Base-by-base conservation (phyloP, 2,797 vertebrate species). In the Gorsachius magnificus region DNA sequence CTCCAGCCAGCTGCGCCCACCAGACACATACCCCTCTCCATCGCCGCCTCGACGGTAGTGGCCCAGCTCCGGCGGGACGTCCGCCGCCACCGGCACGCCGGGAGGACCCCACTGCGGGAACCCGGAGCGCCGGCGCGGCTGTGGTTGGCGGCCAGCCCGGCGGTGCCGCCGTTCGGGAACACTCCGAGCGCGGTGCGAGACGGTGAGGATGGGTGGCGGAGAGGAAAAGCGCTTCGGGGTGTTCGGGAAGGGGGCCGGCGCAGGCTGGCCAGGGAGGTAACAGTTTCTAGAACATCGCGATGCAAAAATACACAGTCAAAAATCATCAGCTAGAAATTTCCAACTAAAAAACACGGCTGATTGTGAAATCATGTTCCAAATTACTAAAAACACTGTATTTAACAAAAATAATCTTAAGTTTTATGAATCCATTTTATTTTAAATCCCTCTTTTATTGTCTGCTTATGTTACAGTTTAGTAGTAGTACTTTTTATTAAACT, bases 351-450 rank as follows among this genome's bases (percentile, higher is more conserved):
- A 58, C 89, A 94, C 24, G 68, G 82, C 85, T 96, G 96, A 96
- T 96, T 95, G 93, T 95, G 91, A 97, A 98, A 96, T 96, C 96
- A 95, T 95, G 95, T 96, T 97, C 87, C 96, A 92, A 94, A 96
- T 93, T 94, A 92, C 95, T 97, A 97, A 98, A 96, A 98, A 93
- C 95, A 97, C 95, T 98, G 94, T 91, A 96, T 94, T 98, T 97
- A 97, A 97, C 94, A 97, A 97, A 96, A 95, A 94, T 89, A 96
- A 96, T 97, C 96, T 97, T 96, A 97, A 95, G 97, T 97, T 97
- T 97, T 97, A 95, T 97, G 96, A 93, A 96, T 96, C 95, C 95
- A 92, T 97, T 97, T 97, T 94, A 96, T 96, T 95, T 97, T 95
- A 97, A 96, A 96, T 97, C 95, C 95, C 93, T 97, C 95, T 97